Evolutionary conservation across 2,113 vertebrate genomes (phyloP).

Genomic region (Brachionichthys hirsutus): DNA sequence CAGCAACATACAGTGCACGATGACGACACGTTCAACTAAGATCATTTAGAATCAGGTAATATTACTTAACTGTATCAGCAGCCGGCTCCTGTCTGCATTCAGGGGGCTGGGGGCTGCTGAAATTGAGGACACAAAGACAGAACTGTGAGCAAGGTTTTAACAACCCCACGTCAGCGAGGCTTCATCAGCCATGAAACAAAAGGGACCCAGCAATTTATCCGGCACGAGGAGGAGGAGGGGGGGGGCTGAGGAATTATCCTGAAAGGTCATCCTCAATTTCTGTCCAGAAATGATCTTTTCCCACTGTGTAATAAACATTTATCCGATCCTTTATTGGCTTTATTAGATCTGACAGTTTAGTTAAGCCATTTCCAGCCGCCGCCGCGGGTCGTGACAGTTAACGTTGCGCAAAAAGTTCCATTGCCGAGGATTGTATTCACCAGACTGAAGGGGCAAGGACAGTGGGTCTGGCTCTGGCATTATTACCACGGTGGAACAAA

Average conservation of each 20-base stretch:
- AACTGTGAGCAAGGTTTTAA: slow-evolving; percentile 54
- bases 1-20: too few relatives aligned
- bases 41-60: too few relatives aligned
- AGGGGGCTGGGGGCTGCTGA: slow-evolving; percentile 32
- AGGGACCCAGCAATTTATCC: slow-evolving; percentile 78
- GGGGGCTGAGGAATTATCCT: slow-evolving; percentile 85
- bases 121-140: slow-evolving; percentile 64
- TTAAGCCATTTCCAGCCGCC: slow-evolving; percentile 96
- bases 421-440: slow-evolving; percentile 82
- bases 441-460: slow-evolving; percentile 58
- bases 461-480: slow-evolving; percentile 31
- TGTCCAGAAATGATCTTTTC: slow-evolving; percentile 99
- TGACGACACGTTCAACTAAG: too few relatives aligned
- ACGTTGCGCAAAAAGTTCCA: slow-evolving; percentile 92
- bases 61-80: slow-evolving; percentile 9
- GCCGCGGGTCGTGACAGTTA: slow-evolving; percentile 93
- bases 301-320: slow-evolving; percentile 98
- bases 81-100: slow-evolving; percentile 26
- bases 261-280: slow-evolving; percentile 99
- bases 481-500: slow-evolving; percentile 59
- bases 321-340: slow-evolving; percentile 98
- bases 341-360: slow-evolving; percentile 99
- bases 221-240: slow-evolving; percentile 71
- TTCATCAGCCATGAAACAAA: slow-evolving; percentile 75
- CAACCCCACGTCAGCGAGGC: slow-evolving; percentile 68